These are phyloP conservation scores for Venturia canescens DNA, from an alignment of 1,140 invertebrate genomes.

Conservation along the genomic window DNA sequence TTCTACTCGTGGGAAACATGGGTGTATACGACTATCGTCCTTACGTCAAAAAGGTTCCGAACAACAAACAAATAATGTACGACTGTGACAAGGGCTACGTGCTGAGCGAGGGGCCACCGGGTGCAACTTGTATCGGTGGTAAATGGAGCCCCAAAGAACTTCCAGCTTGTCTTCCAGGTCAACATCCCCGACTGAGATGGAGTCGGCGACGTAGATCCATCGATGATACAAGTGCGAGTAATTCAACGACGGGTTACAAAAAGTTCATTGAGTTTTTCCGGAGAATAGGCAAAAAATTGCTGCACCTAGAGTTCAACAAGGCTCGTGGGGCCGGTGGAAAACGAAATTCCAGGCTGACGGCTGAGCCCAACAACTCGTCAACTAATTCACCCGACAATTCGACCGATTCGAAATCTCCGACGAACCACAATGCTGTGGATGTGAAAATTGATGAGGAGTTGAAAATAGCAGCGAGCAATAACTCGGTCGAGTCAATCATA, in stretches of 20 bases:
- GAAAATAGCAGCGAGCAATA: constrained; percentile 23
- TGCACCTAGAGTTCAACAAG: constrained; percentile 72
- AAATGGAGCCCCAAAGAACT: constrained; percentile 90
- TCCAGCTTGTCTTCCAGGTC: constrained; percentile 86
- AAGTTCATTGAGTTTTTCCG: constrained; percentile 75
- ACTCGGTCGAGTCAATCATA: constrained; percentile 41
- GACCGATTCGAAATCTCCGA: background rate
- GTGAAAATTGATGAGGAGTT: constrained; percentile 49
- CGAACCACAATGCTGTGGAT: constrained; percentile 43
- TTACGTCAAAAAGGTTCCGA: constrained; percentile 93
- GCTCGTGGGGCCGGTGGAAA: constrained; percentile 61
- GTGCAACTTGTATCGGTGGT: constrained; percentile 94
- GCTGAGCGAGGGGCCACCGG: constrained; percentile 90
- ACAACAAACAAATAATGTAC: constrained; percentile 98
- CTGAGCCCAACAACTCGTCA: constrained; percentile 17
- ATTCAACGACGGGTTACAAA: constrained; percentile 59
- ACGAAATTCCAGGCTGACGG: constrained; percentile 44
- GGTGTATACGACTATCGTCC: constrained; percentile 97
- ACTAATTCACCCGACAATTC: constrained; percentile 15
- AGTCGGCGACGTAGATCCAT: constrained; percentile 83
- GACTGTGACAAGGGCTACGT: constrained; percentile 95
- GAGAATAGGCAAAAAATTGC: constrained; percentile 72
- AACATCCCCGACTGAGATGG: constrained; percentile 89
- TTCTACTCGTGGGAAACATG: constrained; percentile 97
- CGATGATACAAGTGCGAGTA: constrained; percentile 58